A percentile compares a stretch with the other conserved stretches of the same genome.
Evolutionary conservation across 2,888 invertebrate species (phyloP).

Genomic region (Melanotus villosus): DNA sequence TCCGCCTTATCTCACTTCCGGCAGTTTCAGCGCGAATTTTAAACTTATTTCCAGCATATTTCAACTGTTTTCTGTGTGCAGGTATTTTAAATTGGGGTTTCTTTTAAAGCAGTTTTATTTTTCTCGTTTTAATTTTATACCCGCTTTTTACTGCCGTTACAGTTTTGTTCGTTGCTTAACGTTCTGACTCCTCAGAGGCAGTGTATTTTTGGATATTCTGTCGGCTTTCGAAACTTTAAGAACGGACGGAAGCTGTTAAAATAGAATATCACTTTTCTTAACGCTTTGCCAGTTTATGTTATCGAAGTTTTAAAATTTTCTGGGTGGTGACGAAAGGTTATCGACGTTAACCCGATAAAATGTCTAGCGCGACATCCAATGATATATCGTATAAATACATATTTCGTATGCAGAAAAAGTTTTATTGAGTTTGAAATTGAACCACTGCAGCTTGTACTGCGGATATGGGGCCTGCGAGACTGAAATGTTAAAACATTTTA

Average conservation of each 20-base stretch:
- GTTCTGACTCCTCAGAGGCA: neutral
- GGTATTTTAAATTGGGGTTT: constrained; percentile 48
- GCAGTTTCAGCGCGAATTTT: constrained; percentile 56
- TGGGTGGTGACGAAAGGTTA: constrained; percentile 31
- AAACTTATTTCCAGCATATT: constrained; percentile 54
- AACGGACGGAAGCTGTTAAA: constrained; percentile 37
- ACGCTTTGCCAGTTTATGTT: constrained; percentile 19
- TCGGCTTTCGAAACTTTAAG: constrained; percentile 24
- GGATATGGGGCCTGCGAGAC: constrained; percentile 55
- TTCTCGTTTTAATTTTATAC: constrained; percentile 48
- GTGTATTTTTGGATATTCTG: constrained; percentile 28
- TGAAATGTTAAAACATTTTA: constrained; percentile 35
- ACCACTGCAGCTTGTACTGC: constrained; percentile 58
- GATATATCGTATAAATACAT: constrained; percentile 39
- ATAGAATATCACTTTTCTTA: constrained; percentile 32
- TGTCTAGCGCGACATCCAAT: constrained; percentile 25
- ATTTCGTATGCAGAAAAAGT: constrained; percentile 58
- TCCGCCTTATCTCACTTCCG: constrained; percentile 61
- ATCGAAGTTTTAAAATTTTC: constrained; percentile 37
- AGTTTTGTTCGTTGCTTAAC: constrained; percentile 19
- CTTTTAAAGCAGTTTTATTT: constrained; percentile 49
- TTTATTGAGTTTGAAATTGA: constrained; percentile 66
- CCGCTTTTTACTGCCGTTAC: constrained; percentile 28
- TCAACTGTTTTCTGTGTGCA: constrained; percentile 50
- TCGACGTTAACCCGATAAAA: constrained; percentile 39